These are phyloP conservation scores for Tetragonisca angustula DNA, from an alignment of 2,888 invertebrate species.

Conservation along the genomic window DNA sequence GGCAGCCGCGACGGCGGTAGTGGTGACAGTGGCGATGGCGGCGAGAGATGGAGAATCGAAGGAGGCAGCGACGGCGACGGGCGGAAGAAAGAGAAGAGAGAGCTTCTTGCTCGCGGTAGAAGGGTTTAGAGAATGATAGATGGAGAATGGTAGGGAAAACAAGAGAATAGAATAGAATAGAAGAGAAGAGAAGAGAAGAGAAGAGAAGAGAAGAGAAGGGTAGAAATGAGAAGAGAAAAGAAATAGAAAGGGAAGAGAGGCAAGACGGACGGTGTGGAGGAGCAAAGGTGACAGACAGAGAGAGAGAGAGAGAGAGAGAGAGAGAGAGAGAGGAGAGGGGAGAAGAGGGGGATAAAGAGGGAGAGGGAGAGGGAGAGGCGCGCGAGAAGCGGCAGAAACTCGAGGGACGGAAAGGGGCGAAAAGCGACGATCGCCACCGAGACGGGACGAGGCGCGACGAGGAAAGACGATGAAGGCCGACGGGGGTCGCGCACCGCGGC, in stretches of 20 bases:
- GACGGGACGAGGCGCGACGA: constrained; percentile 71
- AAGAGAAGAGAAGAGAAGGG: not conserved
- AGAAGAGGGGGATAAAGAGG: accelerated
- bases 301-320: too few relatives aligned
- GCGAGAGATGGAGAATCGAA: constrained; percentile 20
- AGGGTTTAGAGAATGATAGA: constrained; percentile 38
- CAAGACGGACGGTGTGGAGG: constrained; percentile 15
- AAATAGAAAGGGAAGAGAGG: not conserved
- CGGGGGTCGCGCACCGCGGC: constrained; percentile 75
- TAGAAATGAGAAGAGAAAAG: not conserved
- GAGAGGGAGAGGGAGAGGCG: not conserved
- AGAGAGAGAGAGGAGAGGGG: too few relatives aligned
- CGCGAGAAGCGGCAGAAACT: constrained; percentile 44
- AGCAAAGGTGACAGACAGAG: constrained; percentile 21
- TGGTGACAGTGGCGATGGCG: constrained; percentile 13
- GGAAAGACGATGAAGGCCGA: constrained; percentile 72
- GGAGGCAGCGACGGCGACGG: constrained; percentile 10
- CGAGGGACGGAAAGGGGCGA: constrained; percentile 68
- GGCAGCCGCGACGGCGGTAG: constrained; percentile 1
- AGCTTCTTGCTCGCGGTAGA: constrained; percentile 38
- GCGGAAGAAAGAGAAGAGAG: constrained; percentile 16
- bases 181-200: not conserved
- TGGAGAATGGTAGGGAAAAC: not conserved
- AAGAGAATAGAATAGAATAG: not conserved
- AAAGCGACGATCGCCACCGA: constrained; percentile 69